A percentile compares a stretch with the other conserved stretches of the same genome.
Conservation (phyloP, 2,113 vertebrate species). For the Pelodiscus sinensis region DNA sequence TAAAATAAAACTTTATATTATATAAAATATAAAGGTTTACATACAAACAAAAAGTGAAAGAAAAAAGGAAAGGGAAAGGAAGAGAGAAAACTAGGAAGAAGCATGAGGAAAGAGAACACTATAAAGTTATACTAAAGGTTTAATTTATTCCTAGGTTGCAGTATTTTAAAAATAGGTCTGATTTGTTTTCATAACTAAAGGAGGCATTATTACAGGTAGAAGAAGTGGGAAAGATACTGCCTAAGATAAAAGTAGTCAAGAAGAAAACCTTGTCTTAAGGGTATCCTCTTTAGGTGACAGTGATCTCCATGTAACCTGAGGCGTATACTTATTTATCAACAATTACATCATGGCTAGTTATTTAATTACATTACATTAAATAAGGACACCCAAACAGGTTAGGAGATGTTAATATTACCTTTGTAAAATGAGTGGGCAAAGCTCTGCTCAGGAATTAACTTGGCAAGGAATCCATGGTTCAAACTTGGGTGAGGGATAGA, state of each 20-base stretch:
- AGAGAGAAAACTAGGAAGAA: conserved; percentile 51
- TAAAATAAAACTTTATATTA: conserved; percentile 61
- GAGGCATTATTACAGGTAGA: conserved; percentile 2
- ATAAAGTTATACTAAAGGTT: background rate
- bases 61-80: conserved; percentile 4
- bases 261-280: conserved; percentile 46
- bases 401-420: conserved; percentile 81
- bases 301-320: conserved; percentile 74
- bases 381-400: conserved; percentile 73
- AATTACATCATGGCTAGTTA: conserved; percentile 63
- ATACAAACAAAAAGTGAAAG: conserved; percentile 56
- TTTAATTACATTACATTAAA: conserved; percentile 68
- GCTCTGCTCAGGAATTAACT: conserved; percentile 86
- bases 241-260: conserved; percentile 42
- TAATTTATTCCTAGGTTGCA: conserved; percentile 1
- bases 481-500: conserved; percentile 86
- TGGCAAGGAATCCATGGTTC: conserved; percentile 88
- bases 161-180: conserved; percentile 14
- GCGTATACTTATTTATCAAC: conserved; percentile 63
- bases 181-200: background rate
- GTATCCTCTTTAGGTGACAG: conserved; percentile 23
- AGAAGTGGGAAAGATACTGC: conserved; percentile 39
- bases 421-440: conserved; percentile 87
- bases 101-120: conserved; percentile 37
- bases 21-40: conserved; percentile 61